Base-by-base conservation (phyloP, 1,140 invertebrate genomes). In the Aphis gossypii region DNA sequence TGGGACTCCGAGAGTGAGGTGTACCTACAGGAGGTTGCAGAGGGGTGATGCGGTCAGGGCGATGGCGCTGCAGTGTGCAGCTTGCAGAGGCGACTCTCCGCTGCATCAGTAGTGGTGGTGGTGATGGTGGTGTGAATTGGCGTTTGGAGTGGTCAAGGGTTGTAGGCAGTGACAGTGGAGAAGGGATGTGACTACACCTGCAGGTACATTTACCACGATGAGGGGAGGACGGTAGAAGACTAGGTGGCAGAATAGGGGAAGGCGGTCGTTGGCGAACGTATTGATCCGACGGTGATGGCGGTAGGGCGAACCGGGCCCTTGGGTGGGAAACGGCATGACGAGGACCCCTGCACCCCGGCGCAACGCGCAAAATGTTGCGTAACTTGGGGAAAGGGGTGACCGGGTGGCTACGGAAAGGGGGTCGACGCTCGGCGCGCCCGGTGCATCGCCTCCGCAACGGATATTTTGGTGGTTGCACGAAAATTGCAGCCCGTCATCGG, bases 291-390 rank as follows among this genome's bases (percentile, higher is more conserved):
- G 38, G 48, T 21, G 44, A 48, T 7, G 88, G 46, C 11, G 35
- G 88, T 35, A 44, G 60, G 30, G 41, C 30, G 41, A 84, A 46
- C 23, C 25, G 90, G 60, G 60, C 11, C 60, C 30, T 18, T n/a
- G 60, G 14, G 60, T 76, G 60, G 60, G 38, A 41, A 76, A 82
- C 35, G 21, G 46, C 4, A 68, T 23, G 68, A 9, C 7, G 41
- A 18, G n/a, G 6, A 35, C 56, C 44, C 41, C 23, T 21, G 48
- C n/a, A 35, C 44, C 44, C 46, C 46, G 91, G 76, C 76, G 35
- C 91, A 92, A 92, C 46, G 91, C 68, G 76, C 91, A 92, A 92
- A 92, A 54, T 92, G 76, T 92, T 92, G 91, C 91, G 91, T 84
- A 54, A 92, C 48, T 35, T 48, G 60, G 30, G 21, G 20, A n/a